Percentiles rank a stretch among this genome's conserved stretches.
phyloP scores from a whole-genome alignment of 2,888 invertebrate genomes.

The Stenotaenia linearis region DNA sequence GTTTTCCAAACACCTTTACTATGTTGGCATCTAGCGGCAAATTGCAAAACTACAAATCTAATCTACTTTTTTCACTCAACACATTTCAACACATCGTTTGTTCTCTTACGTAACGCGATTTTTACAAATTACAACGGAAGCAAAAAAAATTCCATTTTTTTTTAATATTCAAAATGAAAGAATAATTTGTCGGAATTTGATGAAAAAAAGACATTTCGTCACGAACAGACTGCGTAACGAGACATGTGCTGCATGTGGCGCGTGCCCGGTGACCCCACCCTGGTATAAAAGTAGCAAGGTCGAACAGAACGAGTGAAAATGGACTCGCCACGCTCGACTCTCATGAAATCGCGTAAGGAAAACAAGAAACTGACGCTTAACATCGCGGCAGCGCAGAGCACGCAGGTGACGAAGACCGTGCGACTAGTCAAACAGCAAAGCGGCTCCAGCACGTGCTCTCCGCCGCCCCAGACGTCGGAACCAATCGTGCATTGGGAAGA shows the following conservation, averaged over 20 bases:
- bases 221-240: background rate
- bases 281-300: background rate
- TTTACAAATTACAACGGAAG: no score
- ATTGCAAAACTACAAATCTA: background rate
- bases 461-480: conserved; percentile 37
- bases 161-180: background rate
- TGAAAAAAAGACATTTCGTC: background rate
- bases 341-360: conserved; percentile 27
- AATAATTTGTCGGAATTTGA: background rate
- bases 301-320: background rate
- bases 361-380: background rate
- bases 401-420: conserved; percentile 50
- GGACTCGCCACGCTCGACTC: conserved; percentile 3
- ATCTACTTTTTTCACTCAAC: background rate
- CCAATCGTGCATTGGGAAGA: conserved; percentile 8
- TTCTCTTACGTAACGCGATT: no score
- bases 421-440: conserved; percentile 43
- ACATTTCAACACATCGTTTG: background rate
- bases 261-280: background rate
- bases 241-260: background rate
- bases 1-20: background rate
- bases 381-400: conserved; percentile 23
- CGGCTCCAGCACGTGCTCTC: conserved; percentile 41
- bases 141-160: no score
- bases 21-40: background rate